A percentile compares a stretch with the other conserved stretches of the same genome.
Conservation (phyloP, 2,113 vertebrate genomes). For the Halichoeres trimaculatus region DNA sequence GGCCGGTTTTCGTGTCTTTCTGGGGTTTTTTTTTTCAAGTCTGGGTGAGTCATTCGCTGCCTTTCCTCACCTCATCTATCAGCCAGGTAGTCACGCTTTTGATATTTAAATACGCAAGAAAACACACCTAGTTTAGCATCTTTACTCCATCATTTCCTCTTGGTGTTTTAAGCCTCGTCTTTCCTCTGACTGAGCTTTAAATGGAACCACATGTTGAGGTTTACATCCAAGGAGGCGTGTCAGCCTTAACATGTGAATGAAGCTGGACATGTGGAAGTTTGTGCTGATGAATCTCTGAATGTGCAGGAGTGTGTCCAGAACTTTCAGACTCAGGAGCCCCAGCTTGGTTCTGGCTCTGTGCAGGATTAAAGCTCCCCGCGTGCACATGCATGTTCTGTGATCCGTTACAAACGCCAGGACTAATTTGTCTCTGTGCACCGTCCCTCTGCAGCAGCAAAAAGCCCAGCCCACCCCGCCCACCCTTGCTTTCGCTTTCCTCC, state of each 20-base stretch:
- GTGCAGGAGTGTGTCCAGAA: background rate
- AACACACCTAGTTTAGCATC: slow-evolving; percentile 21
- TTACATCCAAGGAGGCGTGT: slow-evolving; percentile 26
- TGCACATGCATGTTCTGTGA: slow-evolving; percentile 2
- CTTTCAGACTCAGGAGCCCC: too few relatives aligned
- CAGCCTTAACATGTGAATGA: slow-evolving; percentile 26
- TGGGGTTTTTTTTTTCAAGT: background rate
- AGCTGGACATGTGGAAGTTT: slow-evolving; percentile 19
- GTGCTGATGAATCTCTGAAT: slow-evolving; percentile 11
- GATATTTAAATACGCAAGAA: too few relatives aligned
- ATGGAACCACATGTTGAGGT: slow-evolving; percentile 56
- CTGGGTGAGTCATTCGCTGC: slow-evolving; percentile 26
- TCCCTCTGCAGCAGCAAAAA: slow-evolving; percentile 52
- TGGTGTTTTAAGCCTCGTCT: slow-evolving; percentile 49
- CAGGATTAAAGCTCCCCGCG: too few relatives aligned
- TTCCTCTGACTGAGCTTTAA: slow-evolving; percentile 44
- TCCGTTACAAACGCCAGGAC: slow-evolving; percentile 4
- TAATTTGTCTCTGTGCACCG: slow-evolving; percentile 30
- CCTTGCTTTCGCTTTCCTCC: slow-evolving; percentile 4
- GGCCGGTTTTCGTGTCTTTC: slow-evolving; percentile 16
- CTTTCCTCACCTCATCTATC: slow-evolving; percentile 27
- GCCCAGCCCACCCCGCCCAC: slow-evolving; percentile 21
- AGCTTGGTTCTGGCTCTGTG: too few relatives aligned
- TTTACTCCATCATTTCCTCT: slow-evolving; percentile 19
- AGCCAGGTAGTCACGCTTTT: slow-evolving; percentile 18